Evolutionary conservation across 2,113 vertebrate genomes (phyloP), one percentile per base, ranked within the genome.

Genomic region (Psettodes erumei): DNA sequence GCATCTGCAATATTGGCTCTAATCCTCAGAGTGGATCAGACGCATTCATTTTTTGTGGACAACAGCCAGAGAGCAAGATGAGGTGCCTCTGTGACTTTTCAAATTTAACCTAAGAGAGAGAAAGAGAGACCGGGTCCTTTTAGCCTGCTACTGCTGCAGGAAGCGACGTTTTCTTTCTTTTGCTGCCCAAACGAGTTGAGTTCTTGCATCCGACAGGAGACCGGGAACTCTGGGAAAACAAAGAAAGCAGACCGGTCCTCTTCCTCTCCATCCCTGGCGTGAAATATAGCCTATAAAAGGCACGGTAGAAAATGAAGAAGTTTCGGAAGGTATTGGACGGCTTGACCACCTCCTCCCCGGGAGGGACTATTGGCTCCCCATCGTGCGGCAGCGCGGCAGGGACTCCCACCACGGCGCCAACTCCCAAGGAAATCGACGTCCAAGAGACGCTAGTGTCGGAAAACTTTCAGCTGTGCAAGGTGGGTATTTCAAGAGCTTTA

Each of bases 271-370:
- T 19, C 11, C 5, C 18, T 30, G 7, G 23, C 1, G 37, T 9
- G 55, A 63, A 32, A 42, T 1, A 45, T 0, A 7, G 2, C 11
- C 9, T 23, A 60, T 16, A 30, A 23, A 55, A 33, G 2, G 1
- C 11, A 7, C 2, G 37, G 13, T 33, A 19, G 38, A 86, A 94
- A 86, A 99, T 99, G 98, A 99, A 97, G 96, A 98, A 98, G 95
- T 98, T 99, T 83, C 95, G 97, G 81, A 99, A 97, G 96, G 98
- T 99, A 94, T 86, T 99, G 93, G 98, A 99, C 86, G 98, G 97
- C 53, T 92, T 99, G 86, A 96, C 97, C 76, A 96, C 97, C 79
- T 97, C 97, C 48, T 96, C 96, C 43, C 96, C 97, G 0, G 95
- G 91, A 64, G 95, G 95, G 81, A 94, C 94, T 64, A 84, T 95